Evolutionary conservation across 2,888 invertebrate species (phyloP).

Genomic region (Leucophenga maculata): DNA sequence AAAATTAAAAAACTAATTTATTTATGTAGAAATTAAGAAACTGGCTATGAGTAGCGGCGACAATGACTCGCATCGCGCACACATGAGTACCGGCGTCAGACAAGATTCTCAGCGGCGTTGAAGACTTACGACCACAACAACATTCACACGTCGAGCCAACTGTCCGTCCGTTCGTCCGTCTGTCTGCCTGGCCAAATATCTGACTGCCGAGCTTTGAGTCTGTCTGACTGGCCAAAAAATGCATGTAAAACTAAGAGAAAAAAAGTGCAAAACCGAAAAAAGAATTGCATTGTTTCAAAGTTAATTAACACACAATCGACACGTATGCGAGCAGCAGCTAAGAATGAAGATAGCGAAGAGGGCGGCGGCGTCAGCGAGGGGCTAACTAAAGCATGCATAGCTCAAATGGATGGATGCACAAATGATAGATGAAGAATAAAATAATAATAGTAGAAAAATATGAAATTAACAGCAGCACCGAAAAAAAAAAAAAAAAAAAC

Average conservation of each 20-base stretch:
- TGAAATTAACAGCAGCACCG: not conserved
- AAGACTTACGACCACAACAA: not conserved
- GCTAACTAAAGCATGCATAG: too few relatives aligned
- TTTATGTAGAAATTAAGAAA: constrained; percentile 12
- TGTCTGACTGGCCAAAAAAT: constrained; percentile 4
- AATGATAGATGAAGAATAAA: constrained; percentile 31
- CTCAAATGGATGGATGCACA: too few relatives aligned
- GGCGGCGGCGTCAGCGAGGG: too few relatives aligned
- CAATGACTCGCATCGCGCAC: too few relatives aligned
- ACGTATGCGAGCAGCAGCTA: constrained; percentile 24
- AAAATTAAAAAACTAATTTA: not conserved
- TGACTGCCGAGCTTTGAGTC: not conserved
- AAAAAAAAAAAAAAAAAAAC: constrained; percentile 26
- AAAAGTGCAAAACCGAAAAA: constrained; percentile 1
- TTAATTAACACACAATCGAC: constrained; percentile 63
- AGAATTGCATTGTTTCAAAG: constrained; percentile 39
- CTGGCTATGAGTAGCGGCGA: not conserved
- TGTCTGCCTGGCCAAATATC: not conserved
- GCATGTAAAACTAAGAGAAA: constrained; percentile 7
- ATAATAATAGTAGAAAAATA: constrained; percentile 52
- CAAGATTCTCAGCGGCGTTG: not conserved
- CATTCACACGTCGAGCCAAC: not conserved
- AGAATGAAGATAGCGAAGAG: not conserved
- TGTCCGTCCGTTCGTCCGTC: not conserved
- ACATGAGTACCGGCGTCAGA: not conserved